phyloP scores from a whole-genome alignment of 2,113 vertebrate species.

The Lucifuga dentata region DNA sequence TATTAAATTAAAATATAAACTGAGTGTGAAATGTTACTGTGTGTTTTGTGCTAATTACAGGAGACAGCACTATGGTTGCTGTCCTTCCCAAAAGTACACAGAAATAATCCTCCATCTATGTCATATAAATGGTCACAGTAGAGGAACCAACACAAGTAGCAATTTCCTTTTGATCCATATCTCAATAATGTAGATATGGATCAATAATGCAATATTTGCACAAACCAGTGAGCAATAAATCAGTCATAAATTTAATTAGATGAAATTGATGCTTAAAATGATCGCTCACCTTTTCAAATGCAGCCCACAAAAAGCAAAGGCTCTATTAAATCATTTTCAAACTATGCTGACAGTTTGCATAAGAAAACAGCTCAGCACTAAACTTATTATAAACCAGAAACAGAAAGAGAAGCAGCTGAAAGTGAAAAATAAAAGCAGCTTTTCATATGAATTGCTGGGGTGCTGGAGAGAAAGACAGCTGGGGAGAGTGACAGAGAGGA shows the following conservation, averaged over 20 bases:
- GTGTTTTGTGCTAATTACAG: too few relatives aligned
- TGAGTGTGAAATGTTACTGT: too few relatives aligned
- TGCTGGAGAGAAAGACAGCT: conserved; percentile 34
- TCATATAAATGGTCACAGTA: conserved; percentile 10
- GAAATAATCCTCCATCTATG: too few relatives aligned
- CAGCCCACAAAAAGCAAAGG: not conserved
- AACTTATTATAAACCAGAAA: conserved; percentile 57
- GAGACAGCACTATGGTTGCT: not conserved
- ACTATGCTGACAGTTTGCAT: conserved; percentile 54
- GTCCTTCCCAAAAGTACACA: not conserved
- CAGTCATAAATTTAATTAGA: conserved; percentile 46
- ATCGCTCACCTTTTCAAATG: conserved; percentile 16
- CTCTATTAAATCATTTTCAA: conserved; percentile 24
- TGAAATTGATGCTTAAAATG: conserved; percentile 29
- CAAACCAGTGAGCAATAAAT: conserved; percentile 44
- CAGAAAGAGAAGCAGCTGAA: conserved; percentile 50
- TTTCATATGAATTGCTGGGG: conserved; percentile 36
- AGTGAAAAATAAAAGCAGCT: conserved; percentile 21
- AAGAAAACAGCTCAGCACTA: conserved; percentile 53
- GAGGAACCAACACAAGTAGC: conserved; percentile 17
- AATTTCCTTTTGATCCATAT: conserved; percentile 56
- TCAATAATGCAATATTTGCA: conserved; percentile 37
- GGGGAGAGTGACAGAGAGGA: conserved; percentile 21
- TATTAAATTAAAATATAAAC: too few relatives aligned
- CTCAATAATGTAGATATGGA: too few relatives aligned